Evolutionary conservation across 2,888 invertebrate genomes (phyloP).

Genomic region (Lumbricus terrestris): DNA sequence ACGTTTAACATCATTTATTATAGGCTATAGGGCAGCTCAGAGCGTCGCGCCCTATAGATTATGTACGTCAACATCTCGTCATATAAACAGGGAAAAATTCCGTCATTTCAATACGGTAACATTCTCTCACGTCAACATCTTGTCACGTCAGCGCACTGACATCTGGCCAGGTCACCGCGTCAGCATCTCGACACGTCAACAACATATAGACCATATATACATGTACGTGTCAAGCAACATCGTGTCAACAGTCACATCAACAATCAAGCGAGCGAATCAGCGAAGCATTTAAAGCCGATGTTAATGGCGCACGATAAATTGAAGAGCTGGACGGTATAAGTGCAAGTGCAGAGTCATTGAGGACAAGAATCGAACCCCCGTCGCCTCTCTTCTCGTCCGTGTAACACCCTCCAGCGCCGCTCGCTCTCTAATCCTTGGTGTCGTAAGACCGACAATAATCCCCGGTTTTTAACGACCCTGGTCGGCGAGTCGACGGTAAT

Average conservation of each 20-base stretch:
- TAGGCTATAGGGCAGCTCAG: too few species aligned
- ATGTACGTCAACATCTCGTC: too few species aligned
- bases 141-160: too few species aligned
- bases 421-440: not conserved
- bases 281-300: not conserved
- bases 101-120: too few species aligned
- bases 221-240: not conserved
- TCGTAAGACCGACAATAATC: not conserved
- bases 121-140: too few species aligned
- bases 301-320: not conserved
- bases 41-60: too few species aligned
- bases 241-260: not conserved
- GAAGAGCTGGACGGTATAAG: not conserved
- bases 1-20: too few species aligned
- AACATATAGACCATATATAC: not conserved
- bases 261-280: not conserved
- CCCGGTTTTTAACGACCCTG: not conserved
- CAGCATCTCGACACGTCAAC: not conserved
- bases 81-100: too few species aligned
- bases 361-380: not conserved
- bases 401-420: not conserved
- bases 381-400: not conserved
- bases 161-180: too few species aligned
- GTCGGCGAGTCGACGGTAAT: not conserved
- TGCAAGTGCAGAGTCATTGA: not conserved